These are phyloP conservation scores for Dicrurus megarhynchus DNA, from an alignment of 2,113 vertebrate genomes.

Conservation along the genomic window DNA sequence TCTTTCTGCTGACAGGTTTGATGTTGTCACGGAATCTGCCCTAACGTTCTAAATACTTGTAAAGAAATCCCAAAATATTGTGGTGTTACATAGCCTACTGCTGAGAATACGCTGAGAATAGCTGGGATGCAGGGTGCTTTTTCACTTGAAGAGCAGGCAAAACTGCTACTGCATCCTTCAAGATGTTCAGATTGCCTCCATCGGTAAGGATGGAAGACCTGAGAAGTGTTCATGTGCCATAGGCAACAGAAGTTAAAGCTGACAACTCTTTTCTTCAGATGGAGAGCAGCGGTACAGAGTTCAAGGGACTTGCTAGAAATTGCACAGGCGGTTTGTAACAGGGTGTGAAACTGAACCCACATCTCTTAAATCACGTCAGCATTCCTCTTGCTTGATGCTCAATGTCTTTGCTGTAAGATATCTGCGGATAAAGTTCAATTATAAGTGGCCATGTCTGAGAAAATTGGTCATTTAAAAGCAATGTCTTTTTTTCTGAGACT, in stretches of 20 bases:
- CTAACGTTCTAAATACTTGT: not conserved
- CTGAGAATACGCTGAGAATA: not conserved
- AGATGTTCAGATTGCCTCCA: not conserved
- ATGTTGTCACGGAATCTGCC: not conserved
- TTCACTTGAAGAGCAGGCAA: not conserved
- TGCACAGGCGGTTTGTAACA: not conserved
- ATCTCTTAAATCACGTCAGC: rapidly evolving
- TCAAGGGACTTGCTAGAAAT: not conserved
- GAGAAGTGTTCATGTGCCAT: not conserved
- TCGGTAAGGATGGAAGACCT: not conserved
- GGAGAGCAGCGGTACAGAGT: not conserved
- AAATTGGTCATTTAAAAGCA: not conserved
- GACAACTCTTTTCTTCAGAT: not conserved
- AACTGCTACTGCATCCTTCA: not conserved
- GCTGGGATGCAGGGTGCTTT: not conserved
- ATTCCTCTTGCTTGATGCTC: not conserved
- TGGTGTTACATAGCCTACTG: not conserved
- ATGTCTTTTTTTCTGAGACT: not conserved
- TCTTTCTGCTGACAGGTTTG: not conserved
- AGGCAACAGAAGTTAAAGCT: not conserved
- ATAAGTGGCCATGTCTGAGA: not conserved
- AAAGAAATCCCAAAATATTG: not conserved
- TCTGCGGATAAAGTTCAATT: not conserved
- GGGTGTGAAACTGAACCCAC: not conserved
- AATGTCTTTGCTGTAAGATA: not conserved